Evolutionary conservation across 2,113 vertebrate species (phyloP).

Genomic region (Salvelinus sp.): DNA sequence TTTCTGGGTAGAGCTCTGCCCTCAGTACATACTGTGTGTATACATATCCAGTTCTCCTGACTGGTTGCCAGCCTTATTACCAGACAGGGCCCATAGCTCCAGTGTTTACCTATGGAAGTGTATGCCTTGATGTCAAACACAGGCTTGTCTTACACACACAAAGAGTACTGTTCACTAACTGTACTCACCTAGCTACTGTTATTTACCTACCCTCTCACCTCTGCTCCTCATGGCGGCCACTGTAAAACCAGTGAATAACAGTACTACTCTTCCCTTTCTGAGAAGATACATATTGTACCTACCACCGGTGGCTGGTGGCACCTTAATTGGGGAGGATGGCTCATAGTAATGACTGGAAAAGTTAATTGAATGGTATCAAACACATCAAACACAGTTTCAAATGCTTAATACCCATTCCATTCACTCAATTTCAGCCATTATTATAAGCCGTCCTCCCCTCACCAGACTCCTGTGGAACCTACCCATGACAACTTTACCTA

Average conservation of each 20-base stretch:
- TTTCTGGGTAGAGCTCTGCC: neutral
- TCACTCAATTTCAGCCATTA: too few relatives aligned
- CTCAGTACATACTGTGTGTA: constrained; percentile 6
- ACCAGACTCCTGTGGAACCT: neutral
- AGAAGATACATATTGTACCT: neutral
- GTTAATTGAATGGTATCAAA: too few relatives aligned
- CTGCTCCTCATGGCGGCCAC: too few relatives aligned
- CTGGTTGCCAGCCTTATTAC: neutral
- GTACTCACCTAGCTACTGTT: constrained; percentile 2
- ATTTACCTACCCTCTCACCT: neutral
- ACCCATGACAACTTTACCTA: neutral
- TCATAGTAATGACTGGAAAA: too few relatives aligned
- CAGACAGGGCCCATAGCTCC: neutral
- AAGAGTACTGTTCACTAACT: constrained; percentile 12
- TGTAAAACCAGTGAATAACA: too few relatives aligned
- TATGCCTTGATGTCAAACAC: constrained; percentile 67
- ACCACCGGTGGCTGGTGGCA: neutral
- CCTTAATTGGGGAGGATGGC: too few relatives aligned
- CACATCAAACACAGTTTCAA: too few relatives aligned
- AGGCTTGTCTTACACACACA: constrained; percentile 28
- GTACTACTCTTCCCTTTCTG: neutral
- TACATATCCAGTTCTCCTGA: neutral
- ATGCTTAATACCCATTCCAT: too few relatives aligned
- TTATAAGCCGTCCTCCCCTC: neutral
- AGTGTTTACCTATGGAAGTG: constrained; percentile 60